Evolutionary conservation across 37 sponge, comb jelly and placozoan species (phyloP), one percentile per base, ranked within the genome.

Genomic region (Bolinopsis microptera): DNA sequence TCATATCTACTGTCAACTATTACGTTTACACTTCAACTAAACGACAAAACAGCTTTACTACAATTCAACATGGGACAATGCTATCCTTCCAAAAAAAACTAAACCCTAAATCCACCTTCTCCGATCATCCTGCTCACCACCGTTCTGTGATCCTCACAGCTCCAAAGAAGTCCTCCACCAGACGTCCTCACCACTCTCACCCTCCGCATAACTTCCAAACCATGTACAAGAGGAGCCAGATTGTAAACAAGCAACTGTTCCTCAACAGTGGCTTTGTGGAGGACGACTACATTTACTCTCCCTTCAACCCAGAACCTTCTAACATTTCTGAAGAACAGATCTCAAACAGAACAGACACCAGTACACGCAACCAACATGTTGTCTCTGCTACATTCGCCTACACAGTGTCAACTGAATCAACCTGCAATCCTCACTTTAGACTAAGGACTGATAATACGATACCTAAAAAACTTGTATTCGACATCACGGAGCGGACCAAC

Each of bases 211-310:
- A 22, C 41, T 86, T 86, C 90, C 22, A 34, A 23, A 86, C 90
- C 35, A 28, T 86, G 26, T 86, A 86, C 90, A 13, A 48, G 22
- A 2, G 90, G 61, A 86, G 90, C 26, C 34, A 41, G 90, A 86
- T 86, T 30, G 90, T 86, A 1, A 86, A 40, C 90, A 86, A 86
- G 48, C 41, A 41, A 26, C 90, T 86, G 30, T 86, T 86, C 30
- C 90, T 86, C 27, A 86, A 86, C 90, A 41, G 61, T 24, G 90
- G 90, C n/a, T 86, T 86, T 39, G 39, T 86, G 90, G 90, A 86
- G 90, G 90, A 86, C 35, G 90, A 86, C 90, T 86, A 86, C 61
- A 36, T 35, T 48, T 86, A 77, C 80, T 32, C 90, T 23, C 90
- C 90, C 25, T 48, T 18, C 13, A 5, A 18, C 13, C 61, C 61